A percentile compares a stretch with the other conserved stretches of the same genome.
These are phyloP conservation scores for Hippopotamus amphibius DNA, from an alignment of 2,113 vertebrate genomes.

Conservation along the genomic window DNA sequence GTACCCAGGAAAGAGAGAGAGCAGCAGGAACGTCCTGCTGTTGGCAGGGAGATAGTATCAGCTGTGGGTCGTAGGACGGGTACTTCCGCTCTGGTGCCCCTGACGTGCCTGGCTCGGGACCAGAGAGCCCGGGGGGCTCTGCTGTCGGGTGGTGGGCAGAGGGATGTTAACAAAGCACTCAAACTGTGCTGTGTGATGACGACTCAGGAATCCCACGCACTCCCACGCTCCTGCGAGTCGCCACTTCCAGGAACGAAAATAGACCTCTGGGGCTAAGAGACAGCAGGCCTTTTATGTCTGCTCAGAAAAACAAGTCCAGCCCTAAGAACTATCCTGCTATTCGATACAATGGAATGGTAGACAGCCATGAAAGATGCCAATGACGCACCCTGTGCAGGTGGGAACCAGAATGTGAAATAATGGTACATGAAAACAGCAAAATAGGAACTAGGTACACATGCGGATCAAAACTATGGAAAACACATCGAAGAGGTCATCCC, in stretches of 20 bases:
- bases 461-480: background rate
- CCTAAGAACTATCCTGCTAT: conserved; percentile 37
- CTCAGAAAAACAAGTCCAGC: conserved; percentile 58
- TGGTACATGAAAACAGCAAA: conserved; percentile 33
- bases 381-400: background rate
- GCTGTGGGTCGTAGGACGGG: no score
- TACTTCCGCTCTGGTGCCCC: background rate
- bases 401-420: conserved; percentile 59
- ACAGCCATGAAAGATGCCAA: conserved; percentile 49
- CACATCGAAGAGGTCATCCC: background rate
- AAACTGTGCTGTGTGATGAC: conserved; percentile 44
- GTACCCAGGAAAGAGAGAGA: background rate
- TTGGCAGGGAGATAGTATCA: background rate
- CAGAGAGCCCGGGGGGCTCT: background rate
- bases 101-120: background rate
- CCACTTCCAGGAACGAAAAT: conserved; percentile 73
- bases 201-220: conserved; percentile 64
- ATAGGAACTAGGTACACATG: background rate
- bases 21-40: background rate
- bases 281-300: conserved; percentile 62
- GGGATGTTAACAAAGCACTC: background rate
- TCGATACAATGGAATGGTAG: conserved; percentile 36
- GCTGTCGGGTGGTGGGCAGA: background rate
- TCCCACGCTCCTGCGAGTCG: conserved; percentile 59
- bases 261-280: conserved; percentile 73